Percentiles rank a stretch among this genome's conserved stretches.
Conservation (phyloP, 2,113 vertebrate species). For the Oreamnos americanus region DNA sequence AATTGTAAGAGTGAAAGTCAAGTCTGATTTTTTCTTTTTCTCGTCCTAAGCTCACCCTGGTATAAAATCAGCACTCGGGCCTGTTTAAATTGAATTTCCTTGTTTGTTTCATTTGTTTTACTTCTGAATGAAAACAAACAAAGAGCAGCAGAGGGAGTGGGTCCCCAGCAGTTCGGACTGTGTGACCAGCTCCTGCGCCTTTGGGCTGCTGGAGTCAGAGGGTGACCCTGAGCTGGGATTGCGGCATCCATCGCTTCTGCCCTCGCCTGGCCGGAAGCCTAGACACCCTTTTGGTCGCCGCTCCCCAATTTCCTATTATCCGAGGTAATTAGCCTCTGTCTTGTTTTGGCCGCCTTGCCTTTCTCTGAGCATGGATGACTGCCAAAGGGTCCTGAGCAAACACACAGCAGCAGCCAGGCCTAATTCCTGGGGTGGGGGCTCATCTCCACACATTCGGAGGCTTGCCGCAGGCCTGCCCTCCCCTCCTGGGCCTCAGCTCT, state of each 20-base stretch:
- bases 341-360: conserved; percentile 68
- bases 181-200: conserved; percentile 39
- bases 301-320: conserved; percentile 62
- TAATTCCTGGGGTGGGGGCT: conserved; percentile 65
- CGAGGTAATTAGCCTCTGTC: conserved; percentile 64
- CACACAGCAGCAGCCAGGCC: conserved; percentile 34
- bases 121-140: conserved; percentile 74
- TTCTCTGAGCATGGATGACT: conserved; percentile 64
- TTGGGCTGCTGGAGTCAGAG: background rate
- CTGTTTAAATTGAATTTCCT: conserved; percentile 77
- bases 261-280: conserved; percentile 32
- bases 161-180: conserved; percentile 39
- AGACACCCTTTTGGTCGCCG: conserved; percentile 11
- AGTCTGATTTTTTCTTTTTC: conserved; percentile 53
- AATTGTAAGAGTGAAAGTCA: conserved; percentile 71
- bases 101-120: conserved; percentile 74
- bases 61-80: conserved; percentile 41
- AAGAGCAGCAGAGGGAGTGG: background rate
- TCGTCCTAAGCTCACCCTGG: conserved; percentile 61
- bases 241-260: background rate
- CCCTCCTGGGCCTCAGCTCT: conserved; percentile 49
- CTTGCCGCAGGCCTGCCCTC: conserved; percentile 52
- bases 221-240: background rate
- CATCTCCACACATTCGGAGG: conserved; percentile 48
- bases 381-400: conserved; percentile 54